Evolutionary conservation across 2,113 vertebrate species (phyloP), one percentile per base, ranked within the genome.

Genomic region (Tautogolabrus adspersus): DNA sequence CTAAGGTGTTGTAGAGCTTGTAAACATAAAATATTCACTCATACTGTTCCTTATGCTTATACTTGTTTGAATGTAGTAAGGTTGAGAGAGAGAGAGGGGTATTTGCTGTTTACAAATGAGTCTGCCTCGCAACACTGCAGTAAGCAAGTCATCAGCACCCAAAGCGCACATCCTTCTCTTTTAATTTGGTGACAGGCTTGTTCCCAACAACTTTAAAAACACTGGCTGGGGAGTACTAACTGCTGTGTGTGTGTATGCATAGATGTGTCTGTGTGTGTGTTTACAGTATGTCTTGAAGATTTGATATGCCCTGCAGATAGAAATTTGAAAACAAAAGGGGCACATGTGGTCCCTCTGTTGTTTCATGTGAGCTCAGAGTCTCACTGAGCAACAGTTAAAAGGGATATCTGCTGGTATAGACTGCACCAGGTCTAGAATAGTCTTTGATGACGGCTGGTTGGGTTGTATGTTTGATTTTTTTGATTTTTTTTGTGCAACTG

Each of bases 131-230:
- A 65, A 47, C 58, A 57, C 21, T 46, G 42, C 58, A 60, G 21
- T 46, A 18, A 2, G 61, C 72, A 38, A 38, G 15, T 67, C 68
- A 68, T 66, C 65, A 73, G 79, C 56, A 74, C 57, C 40, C 54
- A 2, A 6, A 77, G 66, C 52, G 37, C 64, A 72, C 38, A 82
- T 65, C 52, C 55, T 42, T 85, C 67, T 66, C 51, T 66, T 80
- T 76, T 61, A 79, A 78, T 84, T 82, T 75, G 72, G 72, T 63
- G 65, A 59, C 70, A 57, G 52, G 51, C 49, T 58, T 72, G 51
- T 69, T 55, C 30, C 57, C 21, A 63, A 46, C 16, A 15, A 44
- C 13, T 64, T 75, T 81, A 81, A 80, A 77, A 78, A 69, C 30
- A 30, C 55, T 51, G 40, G 23, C 47, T 34, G 11, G 44, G 52